phyloP scores from a whole-genome alignment of 2,113 vertebrate genomes.

The Pungitius pungitius region DNA sequence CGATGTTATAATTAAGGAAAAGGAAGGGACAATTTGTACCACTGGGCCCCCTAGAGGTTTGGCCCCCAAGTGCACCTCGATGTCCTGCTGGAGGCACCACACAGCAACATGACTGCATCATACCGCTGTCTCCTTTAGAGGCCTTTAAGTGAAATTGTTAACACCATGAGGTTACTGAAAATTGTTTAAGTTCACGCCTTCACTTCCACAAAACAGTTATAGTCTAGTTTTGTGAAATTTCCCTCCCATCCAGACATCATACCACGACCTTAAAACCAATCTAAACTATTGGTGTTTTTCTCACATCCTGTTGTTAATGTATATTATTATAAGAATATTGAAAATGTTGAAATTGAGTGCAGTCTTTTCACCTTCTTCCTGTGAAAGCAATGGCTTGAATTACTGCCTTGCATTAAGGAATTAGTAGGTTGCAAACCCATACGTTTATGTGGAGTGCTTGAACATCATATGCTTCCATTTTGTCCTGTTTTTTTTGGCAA shows the following conservation, averaged over 20 bases:
- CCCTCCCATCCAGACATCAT: slow-evolving; percentile 14
- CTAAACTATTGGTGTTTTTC: background rate
- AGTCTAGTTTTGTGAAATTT: slow-evolving; percentile 32
- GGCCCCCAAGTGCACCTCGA: slow-evolving; percentile 46
- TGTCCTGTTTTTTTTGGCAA: slow-evolving; percentile 28
- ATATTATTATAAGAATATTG: background rate
- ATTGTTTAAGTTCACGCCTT: slow-evolving; percentile 43
- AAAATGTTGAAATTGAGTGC: slow-evolving; percentile 11
- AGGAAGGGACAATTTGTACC: slow-evolving; percentile 43
- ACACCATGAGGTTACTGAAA: slow-evolving; percentile 53
- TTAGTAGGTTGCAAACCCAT: slow-evolving; percentile 37
- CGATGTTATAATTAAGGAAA: slow-evolving; percentile 43
- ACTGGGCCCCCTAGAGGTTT: slow-evolving; percentile 65
- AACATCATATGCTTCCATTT: slow-evolving; percentile 44
- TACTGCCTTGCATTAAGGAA: slow-evolving; percentile 32
- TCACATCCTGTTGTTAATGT: background rate
- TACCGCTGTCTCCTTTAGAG: slow-evolving; percentile 26
- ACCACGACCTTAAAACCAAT: slow-evolving; percentile 23
- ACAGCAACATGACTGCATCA: slow-evolving; percentile 1
- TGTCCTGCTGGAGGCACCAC: too few species aligned
- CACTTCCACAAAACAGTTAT: slow-evolving; percentile 29
- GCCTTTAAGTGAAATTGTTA: slow-evolving; percentile 35
- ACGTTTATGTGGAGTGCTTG: slow-evolving; percentile 37
- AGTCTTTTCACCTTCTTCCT: slow-evolving; percentile 32
- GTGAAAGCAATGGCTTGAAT: slow-evolving; percentile 7